Conservation (phyloP, 2,113 vertebrate species). For the Catharus minimus region DNA sequence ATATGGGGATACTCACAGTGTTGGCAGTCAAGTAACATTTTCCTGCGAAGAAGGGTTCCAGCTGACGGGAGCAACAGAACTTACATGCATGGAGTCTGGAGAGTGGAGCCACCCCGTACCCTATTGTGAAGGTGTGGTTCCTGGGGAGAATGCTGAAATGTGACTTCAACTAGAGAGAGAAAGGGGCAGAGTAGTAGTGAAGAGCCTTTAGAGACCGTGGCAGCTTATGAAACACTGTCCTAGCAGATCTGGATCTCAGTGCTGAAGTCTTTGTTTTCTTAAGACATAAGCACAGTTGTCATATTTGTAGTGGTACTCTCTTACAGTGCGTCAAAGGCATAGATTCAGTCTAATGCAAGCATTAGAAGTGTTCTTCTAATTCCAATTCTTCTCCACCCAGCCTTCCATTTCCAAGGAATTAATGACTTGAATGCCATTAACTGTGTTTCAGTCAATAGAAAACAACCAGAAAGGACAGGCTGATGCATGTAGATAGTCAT, state of each 20-base stretch:
- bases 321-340: neutral
- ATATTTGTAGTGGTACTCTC: neutral
- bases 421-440: neutral
- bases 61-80: slow-evolving; percentile 73
- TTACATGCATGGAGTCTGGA: slow-evolving; percentile 84
- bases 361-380: neutral
- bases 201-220: neutral
- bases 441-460: neutral
- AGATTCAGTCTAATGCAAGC: neutral
- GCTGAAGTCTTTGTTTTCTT: neutral
- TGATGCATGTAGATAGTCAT: neutral
- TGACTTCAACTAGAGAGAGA: neutral
- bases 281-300: neutral
- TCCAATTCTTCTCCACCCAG: neutral
- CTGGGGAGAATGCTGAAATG: neutral
- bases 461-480: neutral
- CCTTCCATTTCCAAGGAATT: neutral
- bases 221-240: neutral
- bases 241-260: neutral
- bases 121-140: slow-evolving; percentile 83
- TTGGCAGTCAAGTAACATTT: slow-evolving; percentile 83
- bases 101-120: slow-evolving; percentile 79
- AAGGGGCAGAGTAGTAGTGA: neutral
- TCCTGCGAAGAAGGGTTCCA: slow-evolving; percentile 84
- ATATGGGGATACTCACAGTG: slow-evolving; percentile 77